Percentiles rank a stretch among this genome's conserved stretches.
Conservation (phyloP, 30 jellyfish, hydroid and myxozoan species). For the Cassiopea andromeda region DNA sequence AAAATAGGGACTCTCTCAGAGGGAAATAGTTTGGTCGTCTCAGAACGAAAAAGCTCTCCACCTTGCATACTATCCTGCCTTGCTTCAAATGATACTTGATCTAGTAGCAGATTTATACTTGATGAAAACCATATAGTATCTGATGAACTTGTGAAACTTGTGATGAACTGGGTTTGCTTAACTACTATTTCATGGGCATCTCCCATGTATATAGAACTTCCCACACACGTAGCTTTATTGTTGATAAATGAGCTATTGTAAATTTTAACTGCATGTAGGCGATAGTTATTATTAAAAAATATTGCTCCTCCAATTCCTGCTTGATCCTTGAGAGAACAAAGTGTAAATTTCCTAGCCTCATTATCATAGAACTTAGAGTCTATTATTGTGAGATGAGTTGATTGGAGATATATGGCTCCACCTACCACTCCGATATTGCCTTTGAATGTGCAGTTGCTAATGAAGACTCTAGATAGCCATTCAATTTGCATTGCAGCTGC, state of each 20-base stretch:
- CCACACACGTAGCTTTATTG: neutral
- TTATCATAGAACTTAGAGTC: neutral
- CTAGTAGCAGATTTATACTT: neutral
- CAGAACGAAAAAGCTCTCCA: neutral
- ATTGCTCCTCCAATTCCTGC: conserved; percentile 9
- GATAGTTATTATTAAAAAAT: neutral
- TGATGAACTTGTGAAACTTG: neutral
- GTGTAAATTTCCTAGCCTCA: neutral
- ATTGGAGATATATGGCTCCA: neutral
- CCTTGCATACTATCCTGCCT: neutral
- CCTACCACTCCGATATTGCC: neutral
- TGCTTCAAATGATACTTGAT: neutral
- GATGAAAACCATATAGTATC: neutral
- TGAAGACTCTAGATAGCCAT: neutral
- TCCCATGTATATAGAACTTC: neutral
- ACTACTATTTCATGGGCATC: neutral
- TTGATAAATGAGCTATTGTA: neutral
- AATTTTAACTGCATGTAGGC: neutral
- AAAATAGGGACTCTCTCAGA: neutral
- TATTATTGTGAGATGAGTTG: neutral
- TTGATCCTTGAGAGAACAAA: neutral
- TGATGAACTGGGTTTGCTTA: neutral
- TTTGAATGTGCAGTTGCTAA: neutral
- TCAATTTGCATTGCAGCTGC: neutral
- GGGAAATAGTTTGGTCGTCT: neutral